phyloP scores from a whole-genome alignment of 2,797 vertebrate species.

The Sebastes cheni region DNA sequence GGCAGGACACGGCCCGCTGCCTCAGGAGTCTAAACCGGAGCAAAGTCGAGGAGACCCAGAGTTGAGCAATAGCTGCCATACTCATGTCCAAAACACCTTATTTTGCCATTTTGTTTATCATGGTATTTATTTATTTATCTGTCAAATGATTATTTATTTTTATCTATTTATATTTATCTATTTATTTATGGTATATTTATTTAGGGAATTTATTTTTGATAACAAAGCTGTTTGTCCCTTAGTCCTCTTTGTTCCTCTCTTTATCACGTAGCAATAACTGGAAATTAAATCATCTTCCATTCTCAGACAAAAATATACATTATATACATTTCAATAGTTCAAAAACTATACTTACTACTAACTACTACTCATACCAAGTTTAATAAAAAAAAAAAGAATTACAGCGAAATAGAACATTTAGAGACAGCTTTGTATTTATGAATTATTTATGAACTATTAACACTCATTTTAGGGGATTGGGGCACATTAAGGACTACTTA shows the following conservation, averaged over 20 bases:
- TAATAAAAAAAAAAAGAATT: not conserved
- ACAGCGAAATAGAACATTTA: not conserved
- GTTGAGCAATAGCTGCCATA: not conserved
- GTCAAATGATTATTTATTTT: constrained; percentile 28
- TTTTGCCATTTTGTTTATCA: not conserved
- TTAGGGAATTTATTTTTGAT: constrained; percentile 34
- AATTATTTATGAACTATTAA: not conserved
- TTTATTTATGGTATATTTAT: constrained; percentile 64
- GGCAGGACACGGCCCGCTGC: constrained; percentile 54
- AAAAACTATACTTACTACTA: not conserved
- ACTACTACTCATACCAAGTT: not conserved
- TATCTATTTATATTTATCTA: constrained; percentile 42
- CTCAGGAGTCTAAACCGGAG: constrained; percentile 51
- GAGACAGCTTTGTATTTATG: not conserved
- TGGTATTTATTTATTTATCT: constrained; percentile 37
- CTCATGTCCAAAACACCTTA: not conserved
- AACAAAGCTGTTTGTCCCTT: not conserved
- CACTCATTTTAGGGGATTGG: not conserved
- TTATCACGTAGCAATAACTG: not conserved
- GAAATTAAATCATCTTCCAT: not conserved
- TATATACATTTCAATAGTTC: not conserved
- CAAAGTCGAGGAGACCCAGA: constrained; percentile 18
- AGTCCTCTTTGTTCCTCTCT: not conserved
- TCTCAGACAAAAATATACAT: not conserved
- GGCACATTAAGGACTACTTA: not conserved